Conservation (phyloP, 2,797 vertebrate genomes). For the Lophius americanus region DNA sequence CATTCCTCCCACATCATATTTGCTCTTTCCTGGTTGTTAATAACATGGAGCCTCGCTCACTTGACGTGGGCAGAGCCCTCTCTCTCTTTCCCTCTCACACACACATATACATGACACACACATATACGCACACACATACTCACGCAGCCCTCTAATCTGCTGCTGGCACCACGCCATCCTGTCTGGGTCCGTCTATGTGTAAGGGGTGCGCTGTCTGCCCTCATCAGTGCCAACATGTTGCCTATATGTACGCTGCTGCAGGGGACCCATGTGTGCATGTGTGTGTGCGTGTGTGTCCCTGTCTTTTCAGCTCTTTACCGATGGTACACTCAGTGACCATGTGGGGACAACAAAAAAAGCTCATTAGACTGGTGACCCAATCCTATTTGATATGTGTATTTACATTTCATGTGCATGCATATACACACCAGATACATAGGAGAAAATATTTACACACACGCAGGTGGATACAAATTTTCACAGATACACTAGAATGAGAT, state of each 20-base stretch:
- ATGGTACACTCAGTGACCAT: conserved; percentile 64
- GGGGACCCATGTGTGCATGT: conserved; percentile 58
- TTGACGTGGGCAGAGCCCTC: conserved; percentile 49
- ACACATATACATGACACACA: conserved; percentile 3
- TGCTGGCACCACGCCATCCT: conserved; percentile 75
- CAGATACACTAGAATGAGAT: conserved; percentile 1
- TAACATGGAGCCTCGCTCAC: conserved; percentile 58
- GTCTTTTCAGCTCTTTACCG: conserved; percentile 54
- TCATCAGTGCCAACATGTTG: conserved; percentile 80
- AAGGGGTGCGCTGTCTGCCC: conserved; percentile 76
- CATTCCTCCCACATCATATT: conserved; percentile 23
- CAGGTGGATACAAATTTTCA: conserved; percentile 22
- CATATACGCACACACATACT: conserved; percentile 8
- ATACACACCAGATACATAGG: conserved; percentile 8
- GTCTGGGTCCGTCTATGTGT: conserved; percentile 75
- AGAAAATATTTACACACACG: conserved; percentile 5
- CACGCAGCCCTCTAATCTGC: conserved; percentile 30
- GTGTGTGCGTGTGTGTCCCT: conserved; percentile 17
- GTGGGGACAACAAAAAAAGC: conserved; percentile 71
- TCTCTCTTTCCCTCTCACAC: not conserved
- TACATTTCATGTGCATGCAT: conserved; percentile 40
- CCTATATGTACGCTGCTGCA: conserved; percentile 72
- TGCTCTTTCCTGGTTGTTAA: conserved; percentile 67
- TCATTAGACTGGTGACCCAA: conserved; percentile 74
- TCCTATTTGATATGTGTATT: conserved; percentile 63